A percentile compares a stretch with the other conserved stretches of the same genome.
Conservation (phyloP, 2,888 invertebrate species). For the Trichopoda pennipes region DNA sequence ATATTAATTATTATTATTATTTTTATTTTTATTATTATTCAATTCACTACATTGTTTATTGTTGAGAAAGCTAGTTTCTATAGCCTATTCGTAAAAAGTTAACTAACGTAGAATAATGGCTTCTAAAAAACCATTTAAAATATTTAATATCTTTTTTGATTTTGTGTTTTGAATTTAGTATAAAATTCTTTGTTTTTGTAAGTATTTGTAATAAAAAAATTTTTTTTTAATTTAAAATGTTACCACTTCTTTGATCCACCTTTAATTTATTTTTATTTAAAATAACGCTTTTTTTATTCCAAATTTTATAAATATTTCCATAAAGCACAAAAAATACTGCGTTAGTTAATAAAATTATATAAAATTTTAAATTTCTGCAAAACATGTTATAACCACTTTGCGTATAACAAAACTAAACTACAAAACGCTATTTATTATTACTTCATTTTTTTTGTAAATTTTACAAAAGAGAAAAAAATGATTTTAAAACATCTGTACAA, state of each 20-base stretch:
- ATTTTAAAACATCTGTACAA: constrained; percentile 8
- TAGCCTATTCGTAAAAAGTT: too few species aligned
- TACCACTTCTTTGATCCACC: constrained; percentile 37
- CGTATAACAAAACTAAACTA: neutral
- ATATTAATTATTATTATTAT: too few species aligned
- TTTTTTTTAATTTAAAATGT: neutral
- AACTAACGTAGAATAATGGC: too few species aligned
- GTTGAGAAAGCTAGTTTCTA: too few species aligned
- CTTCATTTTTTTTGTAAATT: too few species aligned
- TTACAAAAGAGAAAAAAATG: neutral
- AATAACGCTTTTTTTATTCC: neutral
- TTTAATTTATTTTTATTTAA: constrained; percentile 4
- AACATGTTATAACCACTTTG: neutral
- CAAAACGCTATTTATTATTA: neutral
- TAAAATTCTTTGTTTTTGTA: too few species aligned
- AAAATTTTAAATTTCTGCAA: neutral
- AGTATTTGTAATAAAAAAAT: too few species aligned
- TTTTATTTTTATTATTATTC: too few species aligned
- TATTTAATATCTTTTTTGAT: too few species aligned
- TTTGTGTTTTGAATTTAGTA: too few species aligned
- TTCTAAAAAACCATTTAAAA: too few species aligned
- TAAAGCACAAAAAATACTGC: neutral
- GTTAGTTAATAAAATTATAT: neutral
- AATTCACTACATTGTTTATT: too few species aligned
- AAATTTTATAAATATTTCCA: neutral